Evolutionary conservation across 2,888 invertebrate genomes (phyloP).

Genomic region (Drosophila percnosoma): DNA sequence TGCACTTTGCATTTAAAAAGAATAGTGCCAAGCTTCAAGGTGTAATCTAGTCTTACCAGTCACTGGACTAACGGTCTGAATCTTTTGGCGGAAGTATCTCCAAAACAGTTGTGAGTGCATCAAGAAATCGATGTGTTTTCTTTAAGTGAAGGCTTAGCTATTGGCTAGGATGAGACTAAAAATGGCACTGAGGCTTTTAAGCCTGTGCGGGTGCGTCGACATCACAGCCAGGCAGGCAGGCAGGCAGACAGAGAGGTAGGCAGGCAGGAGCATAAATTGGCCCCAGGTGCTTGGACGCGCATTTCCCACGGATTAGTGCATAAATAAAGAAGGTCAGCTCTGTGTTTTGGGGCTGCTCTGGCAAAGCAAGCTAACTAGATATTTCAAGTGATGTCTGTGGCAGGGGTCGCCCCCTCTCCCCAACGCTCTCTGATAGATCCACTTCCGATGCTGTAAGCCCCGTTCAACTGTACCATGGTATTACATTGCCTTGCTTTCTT

Average conservation of each 20-base stretch:
- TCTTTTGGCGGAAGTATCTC: not conserved
- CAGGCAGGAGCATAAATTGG: constrained; percentile 67
- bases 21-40: not conserved
- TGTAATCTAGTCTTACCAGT: not conserved
- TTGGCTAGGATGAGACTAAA: constrained; percentile 27
- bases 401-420: constrained; percentile 32
- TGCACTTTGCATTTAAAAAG: not conserved
- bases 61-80: not conserved
- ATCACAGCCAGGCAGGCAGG: constrained; percentile 17
- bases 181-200: constrained; percentile 20
- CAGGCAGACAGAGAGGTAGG: not conserved
- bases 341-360: constrained; percentile 37
- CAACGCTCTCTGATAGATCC: constrained; percentile 1
- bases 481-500: constrained; percentile 20
- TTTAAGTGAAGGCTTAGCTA: not conserved
- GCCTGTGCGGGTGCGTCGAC: constrained; percentile 63
- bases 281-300: constrained; percentile 74
- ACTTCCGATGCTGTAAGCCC: constrained; percentile 28
- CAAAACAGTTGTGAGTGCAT: constrained; percentile 18
- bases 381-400: constrained; percentile 54
- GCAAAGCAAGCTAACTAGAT: constrained; percentile 64
- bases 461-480: constrained; percentile 17
- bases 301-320: constrained; percentile 78
- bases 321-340: constrained; percentile 78
- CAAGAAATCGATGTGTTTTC: not conserved